A percentile compares a stretch with the other conserved stretches of the same genome.
Conservation (phyloP, 2,113 vertebrate genomes). For the Psephotus haematonotus region DNA sequence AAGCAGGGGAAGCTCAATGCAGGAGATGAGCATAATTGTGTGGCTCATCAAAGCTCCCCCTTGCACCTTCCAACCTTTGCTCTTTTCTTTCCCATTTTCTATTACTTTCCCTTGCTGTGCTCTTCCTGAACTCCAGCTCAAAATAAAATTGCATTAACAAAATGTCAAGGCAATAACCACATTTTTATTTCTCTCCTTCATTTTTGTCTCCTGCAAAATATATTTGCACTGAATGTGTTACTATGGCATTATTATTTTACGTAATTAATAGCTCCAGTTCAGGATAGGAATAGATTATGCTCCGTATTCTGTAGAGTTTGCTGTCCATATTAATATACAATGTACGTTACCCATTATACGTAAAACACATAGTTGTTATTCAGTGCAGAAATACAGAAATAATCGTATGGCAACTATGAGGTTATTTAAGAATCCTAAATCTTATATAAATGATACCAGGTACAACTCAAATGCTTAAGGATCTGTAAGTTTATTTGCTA, state of each 20-base stretch:
- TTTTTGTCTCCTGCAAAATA: neutral
- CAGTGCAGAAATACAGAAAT: neutral
- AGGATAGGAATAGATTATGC: neutral
- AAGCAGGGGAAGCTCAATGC: neutral
- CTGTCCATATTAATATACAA: neutral
- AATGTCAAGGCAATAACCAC: constrained; percentile 40
- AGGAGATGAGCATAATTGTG: neutral
- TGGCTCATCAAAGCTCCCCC: neutral
- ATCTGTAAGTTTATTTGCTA: neutral
- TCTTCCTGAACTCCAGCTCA: neutral
- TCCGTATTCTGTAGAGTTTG: neutral
- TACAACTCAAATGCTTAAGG: neutral
- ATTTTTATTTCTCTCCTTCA: neutral
- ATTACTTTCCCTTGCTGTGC: neutral
- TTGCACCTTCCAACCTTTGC: neutral
- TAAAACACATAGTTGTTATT: neutral
- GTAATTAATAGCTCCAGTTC: neutral
- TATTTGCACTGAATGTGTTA: neutral
- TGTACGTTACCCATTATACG: neutral
- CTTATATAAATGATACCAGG: neutral
- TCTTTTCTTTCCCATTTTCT: constrained; percentile 16
- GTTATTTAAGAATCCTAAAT: neutral
- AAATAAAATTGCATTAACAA: constrained; percentile 45
- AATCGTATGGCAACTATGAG: neutral
- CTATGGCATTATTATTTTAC: neutral